Conservation (phyloP, 2,888 invertebrate species). For the Ecliptopera silaceata region DNA sequence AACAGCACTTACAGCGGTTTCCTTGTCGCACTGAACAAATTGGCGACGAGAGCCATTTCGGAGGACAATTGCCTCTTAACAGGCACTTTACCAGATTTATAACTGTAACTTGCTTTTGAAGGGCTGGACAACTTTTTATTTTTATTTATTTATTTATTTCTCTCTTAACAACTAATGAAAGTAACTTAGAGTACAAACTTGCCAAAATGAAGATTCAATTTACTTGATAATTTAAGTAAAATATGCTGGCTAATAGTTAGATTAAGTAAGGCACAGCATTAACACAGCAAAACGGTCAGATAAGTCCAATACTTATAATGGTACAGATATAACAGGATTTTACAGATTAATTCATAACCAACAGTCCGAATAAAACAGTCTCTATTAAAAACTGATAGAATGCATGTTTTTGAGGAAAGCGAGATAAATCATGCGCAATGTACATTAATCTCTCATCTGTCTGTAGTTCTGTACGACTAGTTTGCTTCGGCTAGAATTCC, state of each 20-base stretch:
- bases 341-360: background rate
- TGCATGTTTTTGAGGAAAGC: constrained; percentile 7
- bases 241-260: no score
- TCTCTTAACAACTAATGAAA: no score
- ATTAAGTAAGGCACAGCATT: no score
- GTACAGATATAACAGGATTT: background rate
- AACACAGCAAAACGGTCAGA: no score
- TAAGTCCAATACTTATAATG: no score
- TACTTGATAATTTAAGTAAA: no score
- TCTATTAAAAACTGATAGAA: background rate
- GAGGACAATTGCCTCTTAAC: constrained; percentile 27
- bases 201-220: no score
- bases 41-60: constrained; percentile 21
- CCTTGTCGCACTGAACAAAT: constrained; percentile 22
- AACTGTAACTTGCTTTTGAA: constrained; percentile 18
- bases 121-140: no score
- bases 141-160: no score
- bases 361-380: background rate
- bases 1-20: constrained; percentile 28
- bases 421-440: background rate
- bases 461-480: background rate
- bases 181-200: no score
- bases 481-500: constrained; percentile 8
- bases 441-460: constrained; percentile 2
- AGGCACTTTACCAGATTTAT: constrained; percentile 30